These are phyloP conservation scores for Heliconius nattereri DNA, from an alignment of 1,140 invertebrate genomes.

Conservation along the genomic window DNA sequence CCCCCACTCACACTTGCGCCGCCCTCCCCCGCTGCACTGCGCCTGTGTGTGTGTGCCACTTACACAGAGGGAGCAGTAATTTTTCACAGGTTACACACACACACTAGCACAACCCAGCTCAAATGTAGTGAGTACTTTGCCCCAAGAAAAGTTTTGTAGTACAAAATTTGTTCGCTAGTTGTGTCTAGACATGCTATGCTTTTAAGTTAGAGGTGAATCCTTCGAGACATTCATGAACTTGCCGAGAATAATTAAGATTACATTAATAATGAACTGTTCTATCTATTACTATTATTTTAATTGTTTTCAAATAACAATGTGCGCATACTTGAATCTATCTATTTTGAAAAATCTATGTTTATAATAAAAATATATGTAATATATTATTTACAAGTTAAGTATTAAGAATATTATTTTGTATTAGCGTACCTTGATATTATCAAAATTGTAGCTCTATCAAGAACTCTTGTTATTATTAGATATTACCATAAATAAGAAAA, in stretches of 20 bases:
- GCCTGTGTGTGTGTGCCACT: slow-evolving; percentile 59
- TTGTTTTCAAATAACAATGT: not conserved
- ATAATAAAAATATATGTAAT: not conserved
- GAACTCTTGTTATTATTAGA: not conserved
- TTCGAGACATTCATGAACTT: slow-evolving; percentile 68
- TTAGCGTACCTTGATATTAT: too few relatives aligned
- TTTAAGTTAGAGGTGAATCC: slow-evolving; percentile 75
- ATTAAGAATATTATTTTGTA: too few relatives aligned
- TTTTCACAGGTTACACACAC: slow-evolving; percentile 75
- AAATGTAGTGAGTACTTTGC: slow-evolving; percentile 72
- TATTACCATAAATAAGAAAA: not conserved
- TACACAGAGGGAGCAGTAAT: slow-evolving; percentile 70
- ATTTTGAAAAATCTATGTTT: not conserved
- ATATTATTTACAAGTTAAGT: too few relatives aligned
- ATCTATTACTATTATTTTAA: not conserved
- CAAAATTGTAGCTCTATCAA: not conserved
- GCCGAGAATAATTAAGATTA: slow-evolving; percentile 54
- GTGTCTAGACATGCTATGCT: slow-evolving; percentile 79
- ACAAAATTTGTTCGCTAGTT: slow-evolving; percentile 78
- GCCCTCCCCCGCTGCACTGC: slow-evolving; percentile 41
- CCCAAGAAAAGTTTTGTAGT: slow-evolving; percentile 78
- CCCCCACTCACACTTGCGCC: slow-evolving; percentile 55
- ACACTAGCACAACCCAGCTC: slow-evolving; percentile 56
- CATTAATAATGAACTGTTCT: slow-evolving; percentile 10
- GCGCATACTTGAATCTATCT: not conserved